Conservation (phyloP, 92 coral and sea anemone genomes). For the Umimayanthus chanpuru region DNA sequence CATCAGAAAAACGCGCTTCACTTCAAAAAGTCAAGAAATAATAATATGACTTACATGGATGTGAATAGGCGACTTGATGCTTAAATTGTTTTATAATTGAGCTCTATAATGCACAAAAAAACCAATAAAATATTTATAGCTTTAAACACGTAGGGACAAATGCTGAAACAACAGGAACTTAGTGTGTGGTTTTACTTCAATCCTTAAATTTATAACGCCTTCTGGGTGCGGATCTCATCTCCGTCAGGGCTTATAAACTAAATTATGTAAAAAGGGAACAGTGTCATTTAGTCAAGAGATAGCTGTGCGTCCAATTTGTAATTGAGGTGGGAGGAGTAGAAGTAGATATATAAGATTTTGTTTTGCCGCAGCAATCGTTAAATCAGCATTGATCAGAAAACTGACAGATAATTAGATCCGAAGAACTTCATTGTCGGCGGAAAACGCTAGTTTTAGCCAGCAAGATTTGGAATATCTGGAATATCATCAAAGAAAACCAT, state of each 20-base stretch:
- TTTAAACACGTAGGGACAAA: background rate
- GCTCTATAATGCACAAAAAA: background rate
- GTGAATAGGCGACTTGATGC: background rate
- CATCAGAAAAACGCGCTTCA: background rate
- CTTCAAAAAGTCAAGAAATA: background rate
- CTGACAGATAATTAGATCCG: background rate
- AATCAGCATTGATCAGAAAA: background rate
- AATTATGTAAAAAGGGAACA: background rate
- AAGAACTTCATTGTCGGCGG: background rate
- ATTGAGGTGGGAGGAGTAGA: background rate
- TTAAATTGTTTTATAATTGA: too few relatives aligned
- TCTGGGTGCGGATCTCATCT: background rate
- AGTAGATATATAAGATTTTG: background rate
- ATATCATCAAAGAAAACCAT: too few relatives aligned
- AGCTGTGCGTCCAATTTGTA: background rate
- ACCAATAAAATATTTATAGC: background rate
- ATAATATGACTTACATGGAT: background rate
- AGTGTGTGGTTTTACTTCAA: background rate
- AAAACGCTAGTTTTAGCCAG: background rate
- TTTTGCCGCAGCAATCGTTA: background rate
- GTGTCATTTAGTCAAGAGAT: background rate
- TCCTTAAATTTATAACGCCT: background rate
- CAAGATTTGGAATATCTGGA: background rate
- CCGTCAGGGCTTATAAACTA: background rate
- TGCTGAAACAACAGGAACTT: too few relatives aligned